phyloP scores from a whole-genome alignment of 2,888 invertebrate species.

The Empis stercorea region DNA sequence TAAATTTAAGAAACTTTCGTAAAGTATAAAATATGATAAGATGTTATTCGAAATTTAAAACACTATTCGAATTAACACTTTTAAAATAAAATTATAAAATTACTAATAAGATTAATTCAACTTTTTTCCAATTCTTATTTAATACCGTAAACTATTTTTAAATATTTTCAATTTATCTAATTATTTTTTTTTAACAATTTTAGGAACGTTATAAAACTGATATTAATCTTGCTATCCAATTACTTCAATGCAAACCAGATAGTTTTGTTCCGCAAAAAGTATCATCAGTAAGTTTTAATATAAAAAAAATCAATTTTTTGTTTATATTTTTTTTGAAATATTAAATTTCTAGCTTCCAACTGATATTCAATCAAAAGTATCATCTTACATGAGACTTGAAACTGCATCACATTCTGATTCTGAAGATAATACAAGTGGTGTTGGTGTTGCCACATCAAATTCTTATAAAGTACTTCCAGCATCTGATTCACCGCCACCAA shows the following conservation, averaged over 20 bases:
- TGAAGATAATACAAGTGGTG: constrained; percentile 34
- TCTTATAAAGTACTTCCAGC: constrained; percentile 38
- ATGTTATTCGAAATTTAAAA: no score
- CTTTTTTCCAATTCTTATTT: no score
- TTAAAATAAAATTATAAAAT: no score
- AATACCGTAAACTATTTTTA: no score
- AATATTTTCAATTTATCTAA: no score
- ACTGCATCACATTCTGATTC: constrained; percentile 37
- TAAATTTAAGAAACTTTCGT: no score
- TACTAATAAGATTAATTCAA: no score
- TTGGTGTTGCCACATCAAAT: constrained; percentile 32
- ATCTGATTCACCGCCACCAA: constrained; percentile 34
- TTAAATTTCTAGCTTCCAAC: constrained; percentile 59
- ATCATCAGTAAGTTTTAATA: constrained; percentile 59
- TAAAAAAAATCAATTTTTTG: not conserved
- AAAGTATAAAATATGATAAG: no score
- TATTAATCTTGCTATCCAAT: constrained; percentile 83
- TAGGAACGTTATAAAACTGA: constrained; percentile 91
- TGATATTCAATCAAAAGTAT: constrained; percentile 83
- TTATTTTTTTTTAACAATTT: constrained; percentile 28
- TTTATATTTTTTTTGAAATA: not conserved
- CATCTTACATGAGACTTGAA: constrained; percentile 46
- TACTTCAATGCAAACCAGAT: constrained; percentile 88
- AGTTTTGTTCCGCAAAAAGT: constrained; percentile 87
- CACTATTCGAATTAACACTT: no score